Evolutionary conservation across 1,140 invertebrate genomes (phyloP).

Genomic region (Pachyrhynchus sulphureomaculatus): DNA sequence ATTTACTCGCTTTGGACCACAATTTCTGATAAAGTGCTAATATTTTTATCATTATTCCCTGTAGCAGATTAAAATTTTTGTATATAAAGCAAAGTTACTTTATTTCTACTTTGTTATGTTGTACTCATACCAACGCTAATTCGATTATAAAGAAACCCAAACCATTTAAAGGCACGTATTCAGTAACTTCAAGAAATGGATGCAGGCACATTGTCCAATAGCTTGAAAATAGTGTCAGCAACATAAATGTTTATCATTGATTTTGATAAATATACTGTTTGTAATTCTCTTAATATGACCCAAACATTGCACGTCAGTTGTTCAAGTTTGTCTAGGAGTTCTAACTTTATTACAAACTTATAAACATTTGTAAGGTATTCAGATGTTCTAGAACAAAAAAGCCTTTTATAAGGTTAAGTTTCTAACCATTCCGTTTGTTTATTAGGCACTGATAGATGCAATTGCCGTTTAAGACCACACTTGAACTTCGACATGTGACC

Average conservation of each 20-base stretch:
- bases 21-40: no score
- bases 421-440: constrained; percentile 93
- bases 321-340: constrained; percentile 96
- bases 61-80: no score
- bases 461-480: constrained; percentile 95
- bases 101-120: no score
- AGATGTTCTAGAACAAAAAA: constrained; percentile 96
- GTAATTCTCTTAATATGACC: constrained; percentile 93
- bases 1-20: no score
- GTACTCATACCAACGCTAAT: constrained; percentile 87
- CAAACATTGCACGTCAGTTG: constrained; percentile 92
- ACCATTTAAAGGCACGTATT: constrained; percentile 93
- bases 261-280: constrained; percentile 97
- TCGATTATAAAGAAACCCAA: constrained; percentile 90
- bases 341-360: constrained; percentile 97
- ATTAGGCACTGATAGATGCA: constrained; percentile 87
- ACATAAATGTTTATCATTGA: constrained; percentile 93
- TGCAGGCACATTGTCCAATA: constrained; percentile 89
- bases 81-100: no score
- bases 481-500: constrained; percentile 94
- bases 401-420: constrained; percentile 94
- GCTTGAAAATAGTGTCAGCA: constrained; percentile 96
- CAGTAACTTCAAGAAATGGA: constrained; percentile 90
- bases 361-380: constrained; percentile 96
- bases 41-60: no score